These are phyloP conservation scores for Coendou prehensilis DNA, from an alignment of 2,797 vertebrate genomes.

Conservation along the genomic window DNA sequence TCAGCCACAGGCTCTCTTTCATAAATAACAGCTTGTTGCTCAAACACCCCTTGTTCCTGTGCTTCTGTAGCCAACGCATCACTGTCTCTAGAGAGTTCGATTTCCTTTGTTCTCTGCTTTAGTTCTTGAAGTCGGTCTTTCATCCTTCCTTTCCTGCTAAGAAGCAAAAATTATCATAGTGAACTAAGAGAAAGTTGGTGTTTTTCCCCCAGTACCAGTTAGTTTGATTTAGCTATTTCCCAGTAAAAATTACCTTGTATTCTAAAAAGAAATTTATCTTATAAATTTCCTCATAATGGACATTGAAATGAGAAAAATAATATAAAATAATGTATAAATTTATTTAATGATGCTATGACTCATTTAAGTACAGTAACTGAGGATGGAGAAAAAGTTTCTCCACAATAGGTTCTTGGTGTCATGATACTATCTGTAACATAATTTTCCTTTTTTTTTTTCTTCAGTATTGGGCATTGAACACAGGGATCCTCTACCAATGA, in stretches of 20 bases:
- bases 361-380: background rate
- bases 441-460: background rate
- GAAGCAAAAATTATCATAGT: slow-evolving; percentile 67
- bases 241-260: slow-evolving; percentile 30
- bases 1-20: slow-evolving; percentile 95
- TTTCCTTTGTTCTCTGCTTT: slow-evolving; percentile 91
- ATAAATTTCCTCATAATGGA: slow-evolving; percentile 52
- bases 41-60: slow-evolving; percentile 88
- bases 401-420: background rate
- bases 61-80: slow-evolving; percentile 77
- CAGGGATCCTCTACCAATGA: background rate
- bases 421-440: background rate
- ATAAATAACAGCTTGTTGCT: slow-evolving; percentile 95
- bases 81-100: slow-evolving; percentile 83
- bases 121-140: slow-evolving; percentile 96
- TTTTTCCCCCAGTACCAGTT: background rate
- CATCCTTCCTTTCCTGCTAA: slow-evolving; percentile 87
- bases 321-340: slow-evolving; percentile 34
- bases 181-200: slow-evolving; percentile 38
- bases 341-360: background rate
- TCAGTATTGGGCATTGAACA: background rate
- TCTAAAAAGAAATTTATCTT: slow-evolving; percentile 48
- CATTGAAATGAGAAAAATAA: slow-evolving; percentile 16
- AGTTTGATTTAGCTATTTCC: slow-evolving; percentile 31
- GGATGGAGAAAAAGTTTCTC: background rate